Conservation (phyloP, 2,113 vertebrate species). For the Eubucco bourcierii region DNA sequence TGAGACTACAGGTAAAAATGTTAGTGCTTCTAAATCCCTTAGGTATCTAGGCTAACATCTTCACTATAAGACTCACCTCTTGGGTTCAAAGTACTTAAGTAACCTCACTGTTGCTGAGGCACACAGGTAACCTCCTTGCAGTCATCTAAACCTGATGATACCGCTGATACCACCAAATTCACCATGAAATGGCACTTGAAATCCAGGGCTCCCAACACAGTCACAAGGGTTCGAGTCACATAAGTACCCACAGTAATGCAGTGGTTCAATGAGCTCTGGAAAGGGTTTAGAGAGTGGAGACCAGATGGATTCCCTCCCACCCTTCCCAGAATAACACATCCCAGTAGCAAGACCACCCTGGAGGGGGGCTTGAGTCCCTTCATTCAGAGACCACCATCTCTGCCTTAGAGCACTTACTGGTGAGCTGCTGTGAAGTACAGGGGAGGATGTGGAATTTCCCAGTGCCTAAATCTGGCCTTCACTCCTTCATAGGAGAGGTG, state of each 20-base stretch:
- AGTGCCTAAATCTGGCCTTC: not conserved
- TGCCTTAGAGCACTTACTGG: not conserved
- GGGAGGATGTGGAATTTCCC: not conserved
- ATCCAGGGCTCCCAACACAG: not conserved
- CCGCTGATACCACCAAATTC: not conserved
- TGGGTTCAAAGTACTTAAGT: not conserved
- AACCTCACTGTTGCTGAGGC: not conserved
- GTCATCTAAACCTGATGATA: not conserved
- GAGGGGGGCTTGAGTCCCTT: not conserved
- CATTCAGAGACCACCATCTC: not conserved
- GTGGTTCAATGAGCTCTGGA: not conserved
- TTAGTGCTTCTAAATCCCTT: not conserved
- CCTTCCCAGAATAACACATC: not conserved
- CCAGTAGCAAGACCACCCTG: not conserved
- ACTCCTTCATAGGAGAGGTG: not conserved
- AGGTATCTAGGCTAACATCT: not conserved
- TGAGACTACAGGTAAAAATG: not conserved
- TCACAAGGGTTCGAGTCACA: not conserved
- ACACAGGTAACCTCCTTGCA: not conserved
- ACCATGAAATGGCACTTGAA: not conserved
- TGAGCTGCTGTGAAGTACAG: not conserved
- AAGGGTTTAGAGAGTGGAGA: not conserved
- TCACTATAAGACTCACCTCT: not conserved
- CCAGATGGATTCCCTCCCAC: not conserved
- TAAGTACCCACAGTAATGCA: rapidly evolving